phyloP scores from a whole-genome alignment of 2,113 vertebrate species.

The Trichomycterus rosablanca region DNA sequence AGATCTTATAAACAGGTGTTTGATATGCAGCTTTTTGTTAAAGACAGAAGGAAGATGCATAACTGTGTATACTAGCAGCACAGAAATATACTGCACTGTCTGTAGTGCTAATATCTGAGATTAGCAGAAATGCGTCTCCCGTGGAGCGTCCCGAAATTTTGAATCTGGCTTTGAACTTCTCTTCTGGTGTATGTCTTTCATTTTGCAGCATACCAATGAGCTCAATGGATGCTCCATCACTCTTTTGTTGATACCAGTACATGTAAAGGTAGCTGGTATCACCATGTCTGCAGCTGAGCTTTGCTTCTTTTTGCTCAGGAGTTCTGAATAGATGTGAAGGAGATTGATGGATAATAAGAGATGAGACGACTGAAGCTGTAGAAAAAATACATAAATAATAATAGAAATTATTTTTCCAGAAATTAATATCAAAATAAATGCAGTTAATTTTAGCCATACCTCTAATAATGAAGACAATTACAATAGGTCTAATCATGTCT shows the following conservation, averaged over 20 bases:
- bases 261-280: conserved; percentile 28
- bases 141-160: conserved; percentile 26
- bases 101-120: conserved; percentile 6
- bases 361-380: conserved; percentile 11
- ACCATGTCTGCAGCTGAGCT: conserved; percentile 34
- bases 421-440: background rate
- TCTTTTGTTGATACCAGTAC: conserved; percentile 48
- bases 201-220: conserved; percentile 27
- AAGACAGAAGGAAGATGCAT: background rate
- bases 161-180: conserved; percentile 31
- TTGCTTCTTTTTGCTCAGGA: conserved; percentile 3
- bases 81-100: conserved; percentile 51
- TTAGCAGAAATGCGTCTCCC: conserved; percentile 14
- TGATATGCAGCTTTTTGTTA: conserved; percentile 27
- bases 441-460: conserved; percentile 10
- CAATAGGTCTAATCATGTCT: too few species aligned
- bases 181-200: background rate
- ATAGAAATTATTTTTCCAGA: background rate
- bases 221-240: conserved; percentile 1
- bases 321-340: conserved; percentile 13
- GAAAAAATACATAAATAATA: background rate
- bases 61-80: conserved; percentile 50
- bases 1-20: conserved; percentile 8
- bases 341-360: conserved; percentile 26
- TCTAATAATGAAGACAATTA: background rate